phyloP scores from a whole-genome alignment of 1,140 invertebrate genomes.

The Drosophila subobscura region DNA sequence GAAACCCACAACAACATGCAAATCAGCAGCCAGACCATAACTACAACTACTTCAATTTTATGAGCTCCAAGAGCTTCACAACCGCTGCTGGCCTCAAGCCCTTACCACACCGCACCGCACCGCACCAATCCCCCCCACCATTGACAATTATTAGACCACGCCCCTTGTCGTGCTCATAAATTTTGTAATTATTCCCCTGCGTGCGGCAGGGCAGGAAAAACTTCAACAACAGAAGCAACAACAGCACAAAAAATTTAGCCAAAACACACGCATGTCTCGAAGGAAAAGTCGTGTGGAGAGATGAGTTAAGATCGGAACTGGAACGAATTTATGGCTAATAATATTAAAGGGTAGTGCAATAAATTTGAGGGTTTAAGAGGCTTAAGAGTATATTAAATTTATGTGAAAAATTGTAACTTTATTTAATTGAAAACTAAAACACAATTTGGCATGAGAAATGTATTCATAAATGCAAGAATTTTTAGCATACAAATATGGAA shows the following conservation, averaged over 20 bases:
- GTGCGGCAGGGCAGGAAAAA: constrained; percentile 54
- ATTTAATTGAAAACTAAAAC: too few species aligned
- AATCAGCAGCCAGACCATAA: constrained; percentile 50
- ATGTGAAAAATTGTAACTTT: too few species aligned
- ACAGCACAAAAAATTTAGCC: constrained; percentile 34
- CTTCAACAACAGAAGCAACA: constrained; percentile 18
- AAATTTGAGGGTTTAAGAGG: neutral
- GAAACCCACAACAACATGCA: constrained; percentile 56
- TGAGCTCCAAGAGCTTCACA: constrained; percentile 39
- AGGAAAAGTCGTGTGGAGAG: constrained; percentile 16
- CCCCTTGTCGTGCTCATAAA: constrained; percentile 80
- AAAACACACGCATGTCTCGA: constrained; percentile 65
- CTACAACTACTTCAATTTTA: constrained; percentile 79
- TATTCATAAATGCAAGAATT: too few species aligned
- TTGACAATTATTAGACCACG: constrained; percentile 80
- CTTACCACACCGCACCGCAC: neutral
- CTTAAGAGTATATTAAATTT: constrained; percentile 1
- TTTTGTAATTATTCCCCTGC: constrained; percentile 81
- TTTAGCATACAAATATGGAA: too few species aligned
- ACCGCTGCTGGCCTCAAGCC: constrained; percentile 5
- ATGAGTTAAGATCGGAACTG: constrained; percentile 47
- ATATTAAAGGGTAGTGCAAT: constrained; percentile 9
- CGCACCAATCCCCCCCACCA: constrained; percentile 28
- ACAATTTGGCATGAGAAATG: too few species aligned
- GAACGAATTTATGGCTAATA: constrained; percentile 28